These are phyloP conservation scores for Antheraea mylitta DNA, from an alignment of 1,140 invertebrate genomes.

Conservation along the genomic window DNA sequence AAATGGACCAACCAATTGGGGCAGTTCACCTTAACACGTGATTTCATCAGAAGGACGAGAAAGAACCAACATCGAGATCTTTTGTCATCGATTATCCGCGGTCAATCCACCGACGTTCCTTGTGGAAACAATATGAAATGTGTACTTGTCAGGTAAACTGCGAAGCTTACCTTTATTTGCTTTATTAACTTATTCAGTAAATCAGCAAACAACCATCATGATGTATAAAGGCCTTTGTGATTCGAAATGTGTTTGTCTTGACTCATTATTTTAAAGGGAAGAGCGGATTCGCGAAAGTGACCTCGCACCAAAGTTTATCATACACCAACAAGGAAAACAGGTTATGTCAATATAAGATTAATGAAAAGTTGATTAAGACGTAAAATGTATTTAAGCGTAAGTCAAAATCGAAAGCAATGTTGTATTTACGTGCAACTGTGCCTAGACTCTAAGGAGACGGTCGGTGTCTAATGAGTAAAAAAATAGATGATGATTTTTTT, in stretches of 20 bases:
- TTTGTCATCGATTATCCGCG: slow-evolving; percentile 24
- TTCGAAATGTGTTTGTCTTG: slow-evolving; percentile 48
- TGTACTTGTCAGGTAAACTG: slow-evolving; percentile 49
- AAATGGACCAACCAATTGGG: slow-evolving; percentile 53
- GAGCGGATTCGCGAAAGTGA: slow-evolving; percentile 42
- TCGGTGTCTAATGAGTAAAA: too few relatives aligned
- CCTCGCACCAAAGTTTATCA: slow-evolving; percentile 12
- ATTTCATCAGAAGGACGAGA: slow-evolving; percentile 26
- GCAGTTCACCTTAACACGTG: slow-evolving; percentile 22
- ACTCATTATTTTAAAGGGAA: slow-evolving; percentile 53
- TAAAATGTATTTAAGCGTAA: background rate
- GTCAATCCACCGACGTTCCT: slow-evolving; percentile 36
- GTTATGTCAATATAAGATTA: slow-evolving; percentile 4
- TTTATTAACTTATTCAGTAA: slow-evolving; percentile 48
- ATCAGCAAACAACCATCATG: slow-evolving; percentile 60
- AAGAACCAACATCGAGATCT: slow-evolving; percentile 13
- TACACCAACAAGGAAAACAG: slow-evolving; percentile 13
- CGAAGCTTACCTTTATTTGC: slow-evolving; percentile 50
- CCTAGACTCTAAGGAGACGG: too few relatives aligned
- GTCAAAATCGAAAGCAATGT: too few relatives aligned
- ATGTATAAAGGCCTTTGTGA: slow-evolving; percentile 60
- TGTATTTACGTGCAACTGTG: too few relatives aligned
- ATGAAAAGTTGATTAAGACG: slow-evolving; percentile 10
- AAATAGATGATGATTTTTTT: too few relatives aligned
- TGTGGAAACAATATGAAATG: slow-evolving; percentile 35